phyloP scores from a whole-genome alignment of 2,888 invertebrate species.

The Philereme vetulata region DNA sequence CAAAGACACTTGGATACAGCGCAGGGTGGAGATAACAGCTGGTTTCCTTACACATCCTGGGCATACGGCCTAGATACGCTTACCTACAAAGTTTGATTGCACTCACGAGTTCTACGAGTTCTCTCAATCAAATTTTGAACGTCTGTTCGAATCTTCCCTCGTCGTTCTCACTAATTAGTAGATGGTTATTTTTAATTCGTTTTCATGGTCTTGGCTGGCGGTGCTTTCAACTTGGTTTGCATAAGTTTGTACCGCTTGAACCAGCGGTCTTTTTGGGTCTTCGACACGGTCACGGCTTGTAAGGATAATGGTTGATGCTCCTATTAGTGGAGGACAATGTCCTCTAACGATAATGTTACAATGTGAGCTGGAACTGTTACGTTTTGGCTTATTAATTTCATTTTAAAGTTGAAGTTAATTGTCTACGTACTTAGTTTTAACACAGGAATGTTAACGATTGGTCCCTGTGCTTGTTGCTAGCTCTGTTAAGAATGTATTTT shows the following conservation, averaged over 20 bases:
- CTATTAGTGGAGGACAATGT: conserved; percentile 39
- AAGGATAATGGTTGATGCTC: conserved; percentile 40
- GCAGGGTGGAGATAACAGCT: conserved; percentile 24
- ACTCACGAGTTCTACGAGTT: too few species aligned
- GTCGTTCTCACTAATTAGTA: too few species aligned
- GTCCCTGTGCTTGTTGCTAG: too few species aligned
- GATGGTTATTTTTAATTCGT: too few species aligned
- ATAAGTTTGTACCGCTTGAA: conserved; percentile 1
- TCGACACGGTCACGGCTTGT: conserved; percentile 35
- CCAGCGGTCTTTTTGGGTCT: conserved; percentile 17
- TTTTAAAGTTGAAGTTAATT: background rate
- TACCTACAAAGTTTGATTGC: too few species aligned
- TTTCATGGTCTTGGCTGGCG: too few species aligned
- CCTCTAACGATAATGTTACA: conserved; percentile 38
- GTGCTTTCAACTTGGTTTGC: background rate
- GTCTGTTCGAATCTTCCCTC: too few species aligned
- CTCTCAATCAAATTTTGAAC: too few species aligned
- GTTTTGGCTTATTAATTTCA: conserved; percentile 21
- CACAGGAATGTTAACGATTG: too few species aligned
- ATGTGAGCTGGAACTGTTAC: conserved; percentile 23
- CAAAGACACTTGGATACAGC: conserved; percentile 40
- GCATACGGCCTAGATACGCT: conserved; percentile 4
- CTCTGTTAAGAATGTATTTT: too few species aligned
- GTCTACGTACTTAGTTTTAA: too few species aligned
- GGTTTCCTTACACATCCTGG: conserved; percentile 4